phyloP scores from a whole-genome alignment of 2,888 invertebrate species.

The Phortica okadai region DNA sequence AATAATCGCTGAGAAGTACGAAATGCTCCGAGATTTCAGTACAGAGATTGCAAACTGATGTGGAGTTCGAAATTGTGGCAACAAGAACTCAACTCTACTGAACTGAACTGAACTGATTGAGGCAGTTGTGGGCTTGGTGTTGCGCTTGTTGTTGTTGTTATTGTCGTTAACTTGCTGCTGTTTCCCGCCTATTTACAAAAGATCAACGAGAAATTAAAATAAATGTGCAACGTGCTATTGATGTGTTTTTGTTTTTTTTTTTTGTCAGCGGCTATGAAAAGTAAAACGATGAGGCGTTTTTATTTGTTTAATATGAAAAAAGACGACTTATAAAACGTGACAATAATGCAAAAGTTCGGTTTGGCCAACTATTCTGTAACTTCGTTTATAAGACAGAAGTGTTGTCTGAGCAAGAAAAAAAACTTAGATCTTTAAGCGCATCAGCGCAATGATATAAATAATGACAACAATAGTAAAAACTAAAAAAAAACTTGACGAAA shows the following conservation, averaged over 20 bases:
- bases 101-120: not conserved
- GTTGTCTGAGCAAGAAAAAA: not conserved
- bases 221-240: slow-evolving; percentile 67
- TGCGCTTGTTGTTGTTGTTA: not conserved
- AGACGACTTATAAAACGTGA: not conserved
- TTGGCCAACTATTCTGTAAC: not conserved
- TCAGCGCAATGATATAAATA: slow-evolving; percentile 44
- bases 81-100: not conserved
- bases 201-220: slow-evolving; percentile 62
- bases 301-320: not conserved
- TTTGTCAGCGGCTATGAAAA: slow-evolving; percentile 41
- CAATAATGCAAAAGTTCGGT: slow-evolving; percentile 1
- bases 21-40: not conserved
- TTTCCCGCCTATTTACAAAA: slow-evolving; percentile 55
- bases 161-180: not conserved
- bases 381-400: not conserved
- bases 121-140: not conserved
- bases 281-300: not conserved
- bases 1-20: not conserved
- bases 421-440: slow-evolving; percentile 21
- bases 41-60: not conserved
- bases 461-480: slow-evolving; percentile 51
- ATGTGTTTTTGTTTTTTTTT: slow-evolving; percentile 41
- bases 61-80: not conserved
- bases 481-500: slow-evolving; percentile 63